Evolutionary conservation across 2,888 invertebrate species (phyloP), one percentile per base, ranked within the genome.

Genomic region (Lithodes maja): DNA sequence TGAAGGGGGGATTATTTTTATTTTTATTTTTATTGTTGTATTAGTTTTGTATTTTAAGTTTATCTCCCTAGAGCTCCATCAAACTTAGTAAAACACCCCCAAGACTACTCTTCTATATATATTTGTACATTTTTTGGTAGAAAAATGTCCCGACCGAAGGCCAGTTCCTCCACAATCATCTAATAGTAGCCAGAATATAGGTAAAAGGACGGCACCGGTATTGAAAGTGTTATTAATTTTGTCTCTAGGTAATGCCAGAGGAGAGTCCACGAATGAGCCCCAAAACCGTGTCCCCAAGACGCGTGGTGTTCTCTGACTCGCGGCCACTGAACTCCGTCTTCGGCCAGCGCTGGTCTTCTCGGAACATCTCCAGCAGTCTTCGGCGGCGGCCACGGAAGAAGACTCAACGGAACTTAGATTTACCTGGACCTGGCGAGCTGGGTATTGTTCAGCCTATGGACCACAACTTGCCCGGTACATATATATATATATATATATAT

Each of bases 321-420:
- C 53, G 74, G 17, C 86, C 80, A 2, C 80, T 80, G 80, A 86
- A 74, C 49, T 86, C 86, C n/a, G 80, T 86, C n/a, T 86, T 80
- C 55, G 86, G 86, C 3, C 86, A 86, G 52, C 85, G 88, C 2
- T 81, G 84, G 55, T 85, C 85, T 12, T 85, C 85, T 12, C 85
- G 85, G 50, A 74, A 5, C 74, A 49, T 89, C 12, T 61, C 88
- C 9, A 81, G 74, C 68, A 85, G 80, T 68, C 85, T 89, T 52
- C 85, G 68, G 85, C 75, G 75, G 33, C 81, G 85, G 2, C 81
- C 88, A 75, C 80, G 88, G 1, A 89, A 85, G 54, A 89, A 89
- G 53, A 89, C 88, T 17, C 69, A 80, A 1, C 74, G 88, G 12
- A 81, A 89, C 68, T 74, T 89, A 49, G 84, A 89, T 50, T 68